Base-by-base conservation (phyloP, 2,888 invertebrate species). In the Helobdella robusta region DNA sequence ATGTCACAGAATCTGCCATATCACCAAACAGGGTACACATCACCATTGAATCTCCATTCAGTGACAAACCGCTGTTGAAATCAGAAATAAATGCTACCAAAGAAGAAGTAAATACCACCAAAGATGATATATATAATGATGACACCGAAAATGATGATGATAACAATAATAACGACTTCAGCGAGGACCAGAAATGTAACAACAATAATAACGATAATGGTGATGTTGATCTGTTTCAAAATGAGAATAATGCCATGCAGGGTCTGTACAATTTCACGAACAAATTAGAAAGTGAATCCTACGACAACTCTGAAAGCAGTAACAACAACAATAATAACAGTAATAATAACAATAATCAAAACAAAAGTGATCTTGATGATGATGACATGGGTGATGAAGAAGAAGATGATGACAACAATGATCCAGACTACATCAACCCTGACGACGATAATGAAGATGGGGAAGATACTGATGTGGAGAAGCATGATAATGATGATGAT, bases 231-330 rank as follows among this genome's bases (percentile, higher is more conserved):
- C n/a, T n/a, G n/a, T n/a, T n/a, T n/a, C n/a, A n/a, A n/a, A n/a
- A n/a, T n/a, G n/a, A n/a, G n/a, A n/a, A n/a, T n/a, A n/a, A n/a
- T n/a, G n/a, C n/a, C n/a, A n/a, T n/a, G n/a, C n/a, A n/a, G n/a
- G n/a, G n/a, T n/a, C n/a, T n/a, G n/a, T n/a, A n/a, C n/a, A n/a
- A n/a, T n/a, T n/a, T n/a, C n/a, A n/a, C n/a, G n/a, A n/a, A n/a
- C n/a, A n/a, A n/a, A n/a, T n/a, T n/a, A n/a, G n/a, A n/a, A n/a
- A n/a, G n/a, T n/a, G n/a, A 60, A 35, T 35, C 35, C 20, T 60
- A 35, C 40, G 60, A 60, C 23, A 44, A 60, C 60, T 28, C 60
- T 8, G 60, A 60, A 11, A 60, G 40, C 60, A 60, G 60, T 44
- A 60, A 40, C 60, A 40, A 35, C 35, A 60, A 44, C 11, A 44